Percentiles rank a stretch among this genome's conserved stretches.
Conservation (phyloP, 2,113 vertebrate species). For the Peucedramus taeniatus region DNA sequence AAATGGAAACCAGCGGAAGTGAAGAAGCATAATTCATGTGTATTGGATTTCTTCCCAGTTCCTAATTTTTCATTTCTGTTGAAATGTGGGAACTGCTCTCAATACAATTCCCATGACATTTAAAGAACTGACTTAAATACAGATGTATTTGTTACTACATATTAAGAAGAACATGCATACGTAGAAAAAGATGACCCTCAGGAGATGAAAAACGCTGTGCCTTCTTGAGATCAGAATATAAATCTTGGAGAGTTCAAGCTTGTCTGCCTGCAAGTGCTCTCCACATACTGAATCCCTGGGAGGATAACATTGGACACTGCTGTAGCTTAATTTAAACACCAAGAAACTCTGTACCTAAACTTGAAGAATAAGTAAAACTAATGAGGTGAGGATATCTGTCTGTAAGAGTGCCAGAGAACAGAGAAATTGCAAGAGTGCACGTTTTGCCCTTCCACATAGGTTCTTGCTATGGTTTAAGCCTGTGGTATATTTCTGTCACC, state of each 20-base stretch:
- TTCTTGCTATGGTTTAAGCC: background rate
- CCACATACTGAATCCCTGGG: background rate
- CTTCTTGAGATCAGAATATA: background rate
- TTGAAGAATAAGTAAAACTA: background rate
- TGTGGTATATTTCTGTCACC: background rate
- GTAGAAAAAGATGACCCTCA: background rate
- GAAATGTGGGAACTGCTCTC: background rate
- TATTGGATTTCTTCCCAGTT: background rate
- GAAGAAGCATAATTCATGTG: background rate
- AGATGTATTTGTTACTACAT: background rate
- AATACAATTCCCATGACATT: background rate
- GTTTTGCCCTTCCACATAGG: background rate
- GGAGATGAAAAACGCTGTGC: background rate
- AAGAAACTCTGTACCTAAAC: background rate
- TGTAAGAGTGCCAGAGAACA: background rate
- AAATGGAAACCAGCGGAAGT: background rate
- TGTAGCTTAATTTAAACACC: background rate
- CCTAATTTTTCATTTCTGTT: background rate
- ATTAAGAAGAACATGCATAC: background rate
- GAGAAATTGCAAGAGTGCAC: background rate
- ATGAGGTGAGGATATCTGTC: background rate
- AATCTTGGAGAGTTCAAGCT: background rate
- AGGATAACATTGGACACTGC: accelerated
- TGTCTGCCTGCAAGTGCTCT: background rate
- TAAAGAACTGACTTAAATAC: background rate